Evolutionary conservation across 2,797 vertebrate genomes (phyloP).

Genomic region (Tinamus major): DNA sequence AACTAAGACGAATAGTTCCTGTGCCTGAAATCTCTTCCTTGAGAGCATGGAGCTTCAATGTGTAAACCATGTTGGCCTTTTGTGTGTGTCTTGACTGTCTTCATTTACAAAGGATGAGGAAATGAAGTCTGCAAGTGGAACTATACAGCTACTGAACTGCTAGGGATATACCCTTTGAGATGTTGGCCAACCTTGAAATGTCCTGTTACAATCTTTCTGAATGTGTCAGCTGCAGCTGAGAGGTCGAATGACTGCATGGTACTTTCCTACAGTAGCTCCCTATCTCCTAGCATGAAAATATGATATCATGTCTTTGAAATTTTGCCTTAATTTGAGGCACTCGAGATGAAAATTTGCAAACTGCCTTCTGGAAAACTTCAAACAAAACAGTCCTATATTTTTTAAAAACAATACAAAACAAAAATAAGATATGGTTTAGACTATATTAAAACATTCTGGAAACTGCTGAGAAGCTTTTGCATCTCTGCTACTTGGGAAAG

Average conservation of each 20-base stretch:
- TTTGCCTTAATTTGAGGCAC: neutral
- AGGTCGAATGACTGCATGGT: neutral
- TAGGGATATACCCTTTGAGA: neutral
- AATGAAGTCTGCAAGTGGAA: slow-evolving; percentile 14
- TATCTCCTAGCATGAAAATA: neutral
- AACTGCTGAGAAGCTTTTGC: neutral
- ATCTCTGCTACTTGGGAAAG: neutral
- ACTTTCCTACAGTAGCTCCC: neutral
- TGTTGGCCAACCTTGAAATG: neutral
- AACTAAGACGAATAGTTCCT: slow-evolving; percentile 5
- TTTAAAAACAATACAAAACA: neutral
- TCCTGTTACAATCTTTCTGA: neutral
- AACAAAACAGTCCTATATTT: rapidly evolving
- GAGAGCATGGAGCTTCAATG: neutral
- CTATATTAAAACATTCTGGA: neutral
- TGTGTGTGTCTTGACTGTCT: neutral
- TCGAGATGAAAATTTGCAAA: neutral
- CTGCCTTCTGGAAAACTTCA: neutral
- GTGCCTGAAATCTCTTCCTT: slow-evolving; percentile 39
- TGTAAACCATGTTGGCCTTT: neutral
- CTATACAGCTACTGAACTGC: neutral
- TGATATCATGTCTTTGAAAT: neutral
- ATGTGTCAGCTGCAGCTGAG: neutral
- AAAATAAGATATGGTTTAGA: neutral
- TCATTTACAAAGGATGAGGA: slow-evolving; percentile 37